A percentile compares a stretch with the other conserved stretches of the same genome.
Conservation (phyloP, 2,797 vertebrate species). For the Crenichthys baileyi region DNA sequence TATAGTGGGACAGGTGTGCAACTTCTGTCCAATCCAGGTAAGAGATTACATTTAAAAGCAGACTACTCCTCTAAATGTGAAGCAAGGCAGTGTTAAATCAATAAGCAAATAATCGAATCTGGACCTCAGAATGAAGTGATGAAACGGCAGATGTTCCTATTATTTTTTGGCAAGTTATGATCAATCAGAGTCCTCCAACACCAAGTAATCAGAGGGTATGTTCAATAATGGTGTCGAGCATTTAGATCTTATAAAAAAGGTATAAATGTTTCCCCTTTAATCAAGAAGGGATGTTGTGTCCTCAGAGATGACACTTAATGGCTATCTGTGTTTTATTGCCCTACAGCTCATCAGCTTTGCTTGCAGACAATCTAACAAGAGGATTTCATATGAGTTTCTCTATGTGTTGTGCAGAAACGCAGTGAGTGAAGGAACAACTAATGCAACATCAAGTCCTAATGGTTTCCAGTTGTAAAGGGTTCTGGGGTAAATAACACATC, state of each 20-base stretch:
- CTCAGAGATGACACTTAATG: slow-evolving; percentile 47
- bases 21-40: slow-evolving; percentile 41
- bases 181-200: slow-evolving; percentile 43
- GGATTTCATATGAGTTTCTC: slow-evolving; percentile 15
- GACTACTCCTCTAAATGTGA: slow-evolving; percentile 55
- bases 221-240: slow-evolving; percentile 43
- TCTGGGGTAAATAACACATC: slow-evolving; percentile 15
- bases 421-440: slow-evolving; percentile 35
- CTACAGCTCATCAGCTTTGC: slow-evolving; percentile 21
- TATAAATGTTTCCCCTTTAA: slow-evolving; percentile 60
- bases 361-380: slow-evolving; percentile 32
- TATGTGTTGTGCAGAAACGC: slow-evolving; percentile 9
- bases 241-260: slow-evolving; percentile 29
- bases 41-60: slow-evolving; percentile 58
- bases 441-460: slow-evolving; percentile 36
- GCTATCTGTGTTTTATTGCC: slow-evolving; percentile 58
- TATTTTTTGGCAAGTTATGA: slow-evolving; percentile 59
- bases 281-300: slow-evolving; percentile 37
- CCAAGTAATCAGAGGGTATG: slow-evolving; percentile 49
- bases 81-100: slow-evolving; percentile 54
- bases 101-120: slow-evolving; percentile 68
- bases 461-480: slow-evolving; percentile 32
- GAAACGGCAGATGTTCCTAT: slow-evolving; percentile 51
- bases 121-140: slow-evolving; percentile 36
- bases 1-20: slow-evolving; percentile 47